A percentile compares a stretch with the other conserved stretches of the same genome.
These are phyloP conservation scores for Drosophila rufa DNA, from an alignment of 1,140 invertebrate species.

Conservation along the genomic window DNA sequence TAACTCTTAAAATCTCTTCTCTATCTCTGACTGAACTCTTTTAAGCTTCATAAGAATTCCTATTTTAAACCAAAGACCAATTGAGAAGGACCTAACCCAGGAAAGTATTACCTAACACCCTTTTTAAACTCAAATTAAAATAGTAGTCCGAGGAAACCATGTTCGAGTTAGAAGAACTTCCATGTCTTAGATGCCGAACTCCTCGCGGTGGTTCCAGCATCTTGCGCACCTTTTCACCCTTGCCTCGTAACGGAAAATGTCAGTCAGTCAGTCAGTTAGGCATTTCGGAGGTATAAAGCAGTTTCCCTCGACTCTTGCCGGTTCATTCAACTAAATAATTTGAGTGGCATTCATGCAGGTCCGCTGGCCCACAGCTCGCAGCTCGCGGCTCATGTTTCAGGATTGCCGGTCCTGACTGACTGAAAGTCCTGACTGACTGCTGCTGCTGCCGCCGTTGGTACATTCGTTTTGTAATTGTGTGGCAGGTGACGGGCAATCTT, in stretches of 20 bases:
- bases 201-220: constrained; percentile 29
- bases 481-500: constrained; percentile 85
- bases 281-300: constrained; percentile 31
- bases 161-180: neutral
- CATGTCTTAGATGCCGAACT: constrained; percentile 16
- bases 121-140: neutral
- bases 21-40: neutral
- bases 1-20: neutral
- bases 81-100: too few species aligned
- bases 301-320: constrained; percentile 77
- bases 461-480: constrained; percentile 81
- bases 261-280: constrained; percentile 57
- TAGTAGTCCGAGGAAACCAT: neutral
- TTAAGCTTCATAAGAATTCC: neutral
- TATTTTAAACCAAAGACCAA: too few species aligned
- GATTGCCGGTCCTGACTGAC: constrained; percentile 37
- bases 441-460: constrained; percentile 52
- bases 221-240: constrained; percentile 54
- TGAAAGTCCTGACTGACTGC: neutral
- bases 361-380: constrained; percentile 45
- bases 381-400: constrained; percentile 77
- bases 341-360: constrained; percentile 84
- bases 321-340: constrained; percentile 85
- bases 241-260: constrained; percentile 72
- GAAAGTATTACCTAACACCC: neutral